phyloP scores from a whole-genome alignment of 2,113 vertebrate genomes.

The human region DNA sequence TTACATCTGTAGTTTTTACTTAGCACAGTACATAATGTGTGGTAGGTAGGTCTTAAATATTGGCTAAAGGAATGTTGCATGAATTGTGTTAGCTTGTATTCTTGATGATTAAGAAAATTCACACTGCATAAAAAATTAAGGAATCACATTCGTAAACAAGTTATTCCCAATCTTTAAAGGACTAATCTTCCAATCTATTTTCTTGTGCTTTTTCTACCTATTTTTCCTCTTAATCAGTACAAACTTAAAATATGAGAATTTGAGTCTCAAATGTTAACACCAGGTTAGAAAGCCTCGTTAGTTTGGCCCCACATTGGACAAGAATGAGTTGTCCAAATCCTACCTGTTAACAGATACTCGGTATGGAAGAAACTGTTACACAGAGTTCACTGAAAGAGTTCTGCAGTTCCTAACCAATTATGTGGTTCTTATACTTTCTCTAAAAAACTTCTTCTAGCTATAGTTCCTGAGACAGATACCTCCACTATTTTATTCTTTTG shows the following conservation, averaged over 20 bases:
- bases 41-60: neutral
- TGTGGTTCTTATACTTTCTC: neutral
- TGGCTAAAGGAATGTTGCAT: neutral
- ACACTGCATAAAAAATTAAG: neutral
- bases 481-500: neutral
- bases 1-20: neutral
- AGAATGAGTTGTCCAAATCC: neutral
- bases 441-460: neutral
- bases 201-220: neutral
- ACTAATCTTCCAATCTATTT: neutral
- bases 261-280: neutral
- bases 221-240: constrained; percentile 4
- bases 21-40: neutral
- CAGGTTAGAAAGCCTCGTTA: neutral
- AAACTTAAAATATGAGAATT: neutral
- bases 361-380: neutral
- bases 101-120: constrained; percentile 5
- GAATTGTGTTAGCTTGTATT: neutral
- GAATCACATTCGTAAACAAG: neutral
- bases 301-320: neutral
- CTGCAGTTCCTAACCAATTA: neutral
- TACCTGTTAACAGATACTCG: neutral
- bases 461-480: neutral
- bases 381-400: neutral
- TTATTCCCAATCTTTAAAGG: neutral